A percentile compares a stretch with the other conserved stretches of the same genome.
Conservation (phyloP, 2,113 vertebrate genomes). For the Ammospiza caudacuta region DNA sequence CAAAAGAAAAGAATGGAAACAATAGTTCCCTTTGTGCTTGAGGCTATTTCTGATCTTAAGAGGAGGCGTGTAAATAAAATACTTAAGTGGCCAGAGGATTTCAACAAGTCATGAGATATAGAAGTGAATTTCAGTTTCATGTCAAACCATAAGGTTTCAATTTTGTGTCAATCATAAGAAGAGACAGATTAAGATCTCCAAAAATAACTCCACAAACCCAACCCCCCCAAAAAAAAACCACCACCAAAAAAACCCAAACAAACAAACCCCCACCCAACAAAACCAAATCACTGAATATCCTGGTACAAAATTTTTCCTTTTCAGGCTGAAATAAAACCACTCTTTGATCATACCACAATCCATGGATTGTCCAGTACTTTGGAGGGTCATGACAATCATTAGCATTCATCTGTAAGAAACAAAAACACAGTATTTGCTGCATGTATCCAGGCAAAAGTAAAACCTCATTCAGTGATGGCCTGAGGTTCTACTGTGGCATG, state of each 20-base stretch:
- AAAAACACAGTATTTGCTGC: background rate
- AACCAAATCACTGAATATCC: background rate
- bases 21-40: background rate
- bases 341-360: slow-evolving; percentile 69
- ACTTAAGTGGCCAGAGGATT: background rate
- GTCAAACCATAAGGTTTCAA: background rate
- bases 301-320: background rate
- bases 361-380: slow-evolving; percentile 81
- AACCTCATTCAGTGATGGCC: background rate
- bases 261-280: background rate
- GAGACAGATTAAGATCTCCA: background rate
- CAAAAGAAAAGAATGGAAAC: background rate
- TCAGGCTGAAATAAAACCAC: background rate
- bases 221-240: background rate
- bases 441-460: background rate
- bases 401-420: slow-evolving; percentile 52
- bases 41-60: background rate
- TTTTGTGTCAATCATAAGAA: background rate
- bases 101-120: background rate
- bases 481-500: background rate
- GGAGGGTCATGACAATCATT: slow-evolving; percentile 68
- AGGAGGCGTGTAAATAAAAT: background rate
- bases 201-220: background rate
- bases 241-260: background rate
- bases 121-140: background rate